These are phyloP conservation scores for Aphaenogaster ashmeadi DNA, from an alignment of 1,140 invertebrate genomes.

Conservation along the genomic window DNA sequence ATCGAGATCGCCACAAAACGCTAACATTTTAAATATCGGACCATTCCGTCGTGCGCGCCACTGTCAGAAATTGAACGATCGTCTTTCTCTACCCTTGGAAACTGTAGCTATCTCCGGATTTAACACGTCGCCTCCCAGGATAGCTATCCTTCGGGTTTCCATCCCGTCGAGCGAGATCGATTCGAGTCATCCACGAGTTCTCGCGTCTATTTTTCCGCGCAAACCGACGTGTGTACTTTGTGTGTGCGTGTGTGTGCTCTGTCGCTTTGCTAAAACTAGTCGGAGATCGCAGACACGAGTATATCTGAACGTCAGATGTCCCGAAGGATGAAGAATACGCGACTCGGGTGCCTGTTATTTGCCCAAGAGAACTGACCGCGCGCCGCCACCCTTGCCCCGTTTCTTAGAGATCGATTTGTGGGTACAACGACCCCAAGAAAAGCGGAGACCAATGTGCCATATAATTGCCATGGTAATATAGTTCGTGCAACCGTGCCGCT, in stretches of 20 bases:
- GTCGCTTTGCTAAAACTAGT: background rate
- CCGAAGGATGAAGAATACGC: background rate
- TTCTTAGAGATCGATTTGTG: constrained; percentile 44
- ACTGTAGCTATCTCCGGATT: constrained; percentile 37
- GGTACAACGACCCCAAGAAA: constrained; percentile 81
- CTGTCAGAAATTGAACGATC: constrained; percentile 49
- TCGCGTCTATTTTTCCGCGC: constrained; percentile 25
- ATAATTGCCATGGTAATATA: constrained; percentile 10
- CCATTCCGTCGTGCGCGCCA: background rate
- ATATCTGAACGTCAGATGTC: background rate
- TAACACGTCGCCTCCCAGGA: constrained; percentile 41
- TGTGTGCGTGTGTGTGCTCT: background rate
- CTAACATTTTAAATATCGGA: constrained; percentile 33
- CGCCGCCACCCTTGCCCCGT: background rate
- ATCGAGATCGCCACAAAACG: background rate
- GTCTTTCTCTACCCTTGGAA: background rate
- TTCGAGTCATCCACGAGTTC: constrained; percentile 18
- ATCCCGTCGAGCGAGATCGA: constrained; percentile 33
- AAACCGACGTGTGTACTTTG: background rate
- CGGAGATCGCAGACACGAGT: background rate
- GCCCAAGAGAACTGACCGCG: background rate
- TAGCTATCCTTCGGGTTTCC: constrained; percentile 40
- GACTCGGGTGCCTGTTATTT: background rate
- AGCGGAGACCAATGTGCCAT: constrained; percentile 1
- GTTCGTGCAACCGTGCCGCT: background rate